Base-by-base conservation (phyloP, 2,888 invertebrate genomes). In the Harpalus rufipes region DNA sequence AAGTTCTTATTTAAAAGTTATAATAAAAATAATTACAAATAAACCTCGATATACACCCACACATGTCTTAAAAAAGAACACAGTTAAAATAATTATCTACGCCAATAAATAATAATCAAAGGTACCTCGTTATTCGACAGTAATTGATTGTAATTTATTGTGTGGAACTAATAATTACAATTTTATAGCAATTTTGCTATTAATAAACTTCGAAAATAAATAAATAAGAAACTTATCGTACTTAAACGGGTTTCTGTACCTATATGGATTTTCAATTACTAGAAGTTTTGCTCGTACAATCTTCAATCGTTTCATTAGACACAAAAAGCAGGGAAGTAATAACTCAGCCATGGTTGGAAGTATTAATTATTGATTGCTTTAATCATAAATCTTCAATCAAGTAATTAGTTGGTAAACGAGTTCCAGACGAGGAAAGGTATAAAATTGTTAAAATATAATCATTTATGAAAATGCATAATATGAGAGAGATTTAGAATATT, bases 261-360 rank as follows among this genome's bases (percentile, higher is more conserved):
- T 78, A 63, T 81, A 81, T 61, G 61, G 80, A 44, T 81, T 61
- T 81, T 81, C 80, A 81, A 81, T 81, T 81, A 63, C 59, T 59
- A 79, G 63, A 81, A 61, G 80, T 63, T 41, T 39, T 61, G 32
- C 32, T 61, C 32, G 41, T 81, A 81, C 80, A 61, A 81, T 81
- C 63, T 81, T 81, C 39, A 81, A 81, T 81, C 80, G 63, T 81
- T 63, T 61, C 63, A 81, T 81, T 81, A 81, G 80, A 61, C 32
- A 32, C 32, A 39, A 80, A 61, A 61, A 44, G 8, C n/a, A 61
- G 80, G 59, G 56, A 78, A 78, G 63, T 81, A 81, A 81, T 81
- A 81, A 63, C 63, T 63, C 63, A 25, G 25, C 63, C n/a, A 81
- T 41, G 41, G 41, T 61, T 78, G 56, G 58, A 32, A 78, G 25